Conservation (phyloP, 2,797 vertebrate genomes). For the Gorsachius magnificus region DNA sequence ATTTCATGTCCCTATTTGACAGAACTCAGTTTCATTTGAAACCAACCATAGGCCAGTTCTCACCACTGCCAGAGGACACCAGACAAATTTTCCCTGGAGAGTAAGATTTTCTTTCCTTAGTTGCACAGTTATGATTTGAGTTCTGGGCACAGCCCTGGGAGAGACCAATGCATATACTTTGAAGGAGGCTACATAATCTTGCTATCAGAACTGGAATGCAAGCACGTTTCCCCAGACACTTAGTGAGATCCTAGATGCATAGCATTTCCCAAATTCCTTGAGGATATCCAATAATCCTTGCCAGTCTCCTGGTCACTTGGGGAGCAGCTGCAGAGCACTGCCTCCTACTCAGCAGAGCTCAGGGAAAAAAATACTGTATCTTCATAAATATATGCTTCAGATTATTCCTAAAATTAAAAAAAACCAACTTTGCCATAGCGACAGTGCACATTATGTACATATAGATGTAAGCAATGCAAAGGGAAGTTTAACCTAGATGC, state of each 20-base stretch:
- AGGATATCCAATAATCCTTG: not conserved
- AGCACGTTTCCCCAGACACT: not conserved
- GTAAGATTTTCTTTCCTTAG: not conserved
- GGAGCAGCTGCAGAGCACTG: not conserved
- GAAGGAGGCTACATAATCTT: not conserved
- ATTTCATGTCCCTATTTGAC: not conserved
- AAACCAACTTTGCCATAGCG: not conserved
- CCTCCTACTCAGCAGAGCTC: not conserved
- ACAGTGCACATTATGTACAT: not conserved
- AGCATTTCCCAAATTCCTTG: slow-evolving; percentile 24
- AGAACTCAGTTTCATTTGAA: not conserved
- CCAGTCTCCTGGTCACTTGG: not conserved
- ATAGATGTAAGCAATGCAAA: not conserved
- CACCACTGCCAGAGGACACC: not conserved
- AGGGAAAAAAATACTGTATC: not conserved
- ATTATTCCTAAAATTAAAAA: not conserved
- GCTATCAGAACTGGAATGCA: not conserved
- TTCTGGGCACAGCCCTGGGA: not conserved
- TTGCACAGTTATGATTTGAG: not conserved
- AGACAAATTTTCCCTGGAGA: not conserved
- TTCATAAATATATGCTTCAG: not conserved
- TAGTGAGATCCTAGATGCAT: not conserved
- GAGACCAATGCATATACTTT: not conserved
- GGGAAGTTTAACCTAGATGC: not conserved
- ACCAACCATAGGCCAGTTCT: not conserved